phyloP scores from a whole-genome alignment of 2,113 vertebrate species.

The Beaufortia kweichowensis region DNA sequence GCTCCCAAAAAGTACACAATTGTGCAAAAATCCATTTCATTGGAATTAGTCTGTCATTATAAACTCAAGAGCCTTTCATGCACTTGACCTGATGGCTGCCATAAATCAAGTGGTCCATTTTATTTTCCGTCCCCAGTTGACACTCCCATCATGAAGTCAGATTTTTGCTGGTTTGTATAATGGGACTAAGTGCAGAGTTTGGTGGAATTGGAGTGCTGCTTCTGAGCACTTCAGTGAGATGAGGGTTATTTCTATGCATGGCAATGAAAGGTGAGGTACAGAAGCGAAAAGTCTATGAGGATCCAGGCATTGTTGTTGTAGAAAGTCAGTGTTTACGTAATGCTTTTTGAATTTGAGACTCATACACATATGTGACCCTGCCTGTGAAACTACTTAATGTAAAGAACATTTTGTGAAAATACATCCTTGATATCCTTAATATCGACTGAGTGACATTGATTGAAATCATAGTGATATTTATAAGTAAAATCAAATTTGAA shows the following conservation, averaged over 20 bases:
- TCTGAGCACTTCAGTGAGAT: slow-evolving; percentile 7
- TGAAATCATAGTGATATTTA: too few species aligned
- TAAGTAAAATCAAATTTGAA: too few species aligned
- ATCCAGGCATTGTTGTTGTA: background rate
- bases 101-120: slow-evolving; percentile 13
- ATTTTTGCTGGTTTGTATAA: slow-evolving; percentile 23
- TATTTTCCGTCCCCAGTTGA: slow-evolving; percentile 2
- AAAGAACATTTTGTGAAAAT: too few species aligned
- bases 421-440: too few species aligned
- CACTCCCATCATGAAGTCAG: background rate
- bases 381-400: too few species aligned
- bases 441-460: too few species aligned
- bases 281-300: background rate
- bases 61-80: slow-evolving; percentile 15
- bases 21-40: background rate
- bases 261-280: background rate
- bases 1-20: slow-evolving; percentile 3
- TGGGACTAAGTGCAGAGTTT: slow-evolving; percentile 9
- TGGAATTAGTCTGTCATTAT: slow-evolving; percentile 7
- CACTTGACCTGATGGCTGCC: slow-evolving; percentile 4
- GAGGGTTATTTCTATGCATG: background rate
- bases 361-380: too few species aligned
- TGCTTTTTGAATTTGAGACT: too few species aligned
- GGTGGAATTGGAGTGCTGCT: background rate
- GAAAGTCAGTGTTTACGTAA: background rate